Percentiles rank a stretch among this genome's conserved stretches.
phyloP scores from a whole-genome alignment of 2,113 vertebrate genomes.

The Mesembrinibis cayennensis region DNA sequence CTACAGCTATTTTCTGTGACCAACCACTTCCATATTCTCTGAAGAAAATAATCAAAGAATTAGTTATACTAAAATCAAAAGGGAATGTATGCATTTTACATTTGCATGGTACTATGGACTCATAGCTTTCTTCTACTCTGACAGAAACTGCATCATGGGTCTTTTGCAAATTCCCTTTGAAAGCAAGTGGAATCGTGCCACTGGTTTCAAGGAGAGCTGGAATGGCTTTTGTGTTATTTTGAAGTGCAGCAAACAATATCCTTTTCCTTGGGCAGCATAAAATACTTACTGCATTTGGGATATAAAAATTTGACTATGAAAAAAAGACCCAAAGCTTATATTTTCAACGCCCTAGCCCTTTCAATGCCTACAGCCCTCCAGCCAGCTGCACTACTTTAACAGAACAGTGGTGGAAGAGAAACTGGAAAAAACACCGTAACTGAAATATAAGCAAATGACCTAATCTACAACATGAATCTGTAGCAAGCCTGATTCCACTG shows the following conservation, averaged over 20 bases:
- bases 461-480: background rate
- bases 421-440: background rate
- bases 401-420: background rate
- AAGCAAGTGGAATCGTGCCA: background rate
- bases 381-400: background rate
- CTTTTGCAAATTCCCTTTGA: background rate
- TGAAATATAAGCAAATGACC: background rate
- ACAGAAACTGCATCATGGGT: background rate
- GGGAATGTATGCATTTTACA: background rate
- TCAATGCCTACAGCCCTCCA: background rate
- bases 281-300: background rate
- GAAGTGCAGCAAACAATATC: background rate
- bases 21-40: background rate
- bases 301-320: background rate
- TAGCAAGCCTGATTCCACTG: background rate
- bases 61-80: background rate
- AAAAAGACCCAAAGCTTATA: background rate
- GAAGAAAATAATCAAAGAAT: background rate
- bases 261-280: background rate
- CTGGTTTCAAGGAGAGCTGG: background rate
- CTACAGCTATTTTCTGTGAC: background rate
- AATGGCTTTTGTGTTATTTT: background rate
- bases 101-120: background rate
- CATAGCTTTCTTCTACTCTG: background rate
- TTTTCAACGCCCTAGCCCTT: background rate